Percentiles rank a stretch among this genome's conserved stretches.
Evolutionary conservation across 2,888 invertebrate species (phyloP).

Genomic region (Tachina grossa): DNA sequence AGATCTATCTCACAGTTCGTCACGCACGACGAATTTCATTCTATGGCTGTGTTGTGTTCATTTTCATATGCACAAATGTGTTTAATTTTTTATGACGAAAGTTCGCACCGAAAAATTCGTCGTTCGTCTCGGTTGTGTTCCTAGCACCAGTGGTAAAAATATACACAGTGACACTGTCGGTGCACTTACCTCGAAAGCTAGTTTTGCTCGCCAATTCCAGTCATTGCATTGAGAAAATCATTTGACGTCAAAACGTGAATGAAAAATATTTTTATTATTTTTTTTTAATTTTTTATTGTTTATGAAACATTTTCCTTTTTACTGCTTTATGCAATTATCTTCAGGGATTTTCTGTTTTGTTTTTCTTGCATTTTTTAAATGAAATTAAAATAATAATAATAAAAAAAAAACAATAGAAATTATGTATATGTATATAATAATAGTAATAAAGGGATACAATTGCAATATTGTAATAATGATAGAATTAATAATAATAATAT

Average conservation of each 20-base stretch:
- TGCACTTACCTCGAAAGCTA: no score
- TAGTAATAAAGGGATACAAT: conserved; percentile 65
- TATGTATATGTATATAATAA: conserved; percentile 64
- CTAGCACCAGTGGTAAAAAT: no score
- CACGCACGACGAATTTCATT: no score
- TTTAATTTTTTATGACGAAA: no score
- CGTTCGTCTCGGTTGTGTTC: no score
- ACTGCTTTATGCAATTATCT: conserved; percentile 68
- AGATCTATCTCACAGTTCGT: no score
- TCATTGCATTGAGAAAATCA: neutral
- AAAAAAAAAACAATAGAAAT: conserved; percentile 60
- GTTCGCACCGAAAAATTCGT: no score
- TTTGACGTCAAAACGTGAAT: neutral
- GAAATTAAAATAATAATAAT: conserved; percentile 64
- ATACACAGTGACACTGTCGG: no score
- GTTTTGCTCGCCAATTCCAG: no score
- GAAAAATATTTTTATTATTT: conserved; percentile 38
- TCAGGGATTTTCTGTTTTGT: conserved; percentile 60
- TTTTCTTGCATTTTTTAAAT: conserved; percentile 64
- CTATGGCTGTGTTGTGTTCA: no score
- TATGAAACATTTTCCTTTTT: conserved; percentile 69
- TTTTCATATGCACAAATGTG: no score
- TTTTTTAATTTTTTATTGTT: conserved; percentile 68
- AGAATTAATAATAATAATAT: conserved; percentile 67
- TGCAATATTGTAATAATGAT: conserved; percentile 60